Conservation (phyloP, 1,140 invertebrate genomes). For the Orchesella cincta region DNA sequence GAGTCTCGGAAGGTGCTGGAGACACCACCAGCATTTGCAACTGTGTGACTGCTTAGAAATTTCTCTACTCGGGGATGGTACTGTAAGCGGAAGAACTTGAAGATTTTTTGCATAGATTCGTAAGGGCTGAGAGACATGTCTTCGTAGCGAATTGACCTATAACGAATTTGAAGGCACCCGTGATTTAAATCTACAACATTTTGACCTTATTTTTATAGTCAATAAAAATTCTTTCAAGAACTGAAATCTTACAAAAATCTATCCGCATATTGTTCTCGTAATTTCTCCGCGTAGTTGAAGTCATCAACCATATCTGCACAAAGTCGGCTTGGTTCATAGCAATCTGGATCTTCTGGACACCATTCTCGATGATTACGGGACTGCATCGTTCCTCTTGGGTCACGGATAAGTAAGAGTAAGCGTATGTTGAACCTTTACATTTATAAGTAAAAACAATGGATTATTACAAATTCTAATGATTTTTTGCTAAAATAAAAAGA, state of each 20-base stretch:
- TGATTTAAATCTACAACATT: no score
- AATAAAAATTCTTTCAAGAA: no score
- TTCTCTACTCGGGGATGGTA: conserved; percentile 69
- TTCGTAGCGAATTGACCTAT: conserved; percentile 78
- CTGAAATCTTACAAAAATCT: conserved; percentile 74
- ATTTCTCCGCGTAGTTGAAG: conserved; percentile 70
- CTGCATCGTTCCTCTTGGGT: conserved; percentile 82
- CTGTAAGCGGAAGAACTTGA: conserved; percentile 74
- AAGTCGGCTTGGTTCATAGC: conserved; percentile 71
- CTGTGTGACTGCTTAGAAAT: conserved; percentile 79
- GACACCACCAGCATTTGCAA: conserved; percentile 73
- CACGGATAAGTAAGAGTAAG: conserved; percentile 75
- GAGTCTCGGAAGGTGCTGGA: conserved; percentile 82
- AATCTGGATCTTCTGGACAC: conserved; percentile 80
- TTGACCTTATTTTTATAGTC: no score
- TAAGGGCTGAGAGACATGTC: conserved; percentile 78
- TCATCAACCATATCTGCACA: conserved; percentile 81
- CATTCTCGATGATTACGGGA: conserved; percentile 79
- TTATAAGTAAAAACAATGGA: background rate
- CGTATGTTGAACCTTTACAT: conserved; percentile 62
- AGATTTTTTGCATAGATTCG: conserved; percentile 68
- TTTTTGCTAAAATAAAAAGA: background rate
- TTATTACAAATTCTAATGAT: no score
- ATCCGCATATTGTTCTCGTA: conserved; percentile 69
- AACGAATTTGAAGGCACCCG: no score